Percentiles rank a stretch among this genome's conserved stretches.
These are phyloP conservation scores for Dromiciops gliroides DNA, from an alignment of 2,113 vertebrate species.

Conservation along the genomic window DNA sequence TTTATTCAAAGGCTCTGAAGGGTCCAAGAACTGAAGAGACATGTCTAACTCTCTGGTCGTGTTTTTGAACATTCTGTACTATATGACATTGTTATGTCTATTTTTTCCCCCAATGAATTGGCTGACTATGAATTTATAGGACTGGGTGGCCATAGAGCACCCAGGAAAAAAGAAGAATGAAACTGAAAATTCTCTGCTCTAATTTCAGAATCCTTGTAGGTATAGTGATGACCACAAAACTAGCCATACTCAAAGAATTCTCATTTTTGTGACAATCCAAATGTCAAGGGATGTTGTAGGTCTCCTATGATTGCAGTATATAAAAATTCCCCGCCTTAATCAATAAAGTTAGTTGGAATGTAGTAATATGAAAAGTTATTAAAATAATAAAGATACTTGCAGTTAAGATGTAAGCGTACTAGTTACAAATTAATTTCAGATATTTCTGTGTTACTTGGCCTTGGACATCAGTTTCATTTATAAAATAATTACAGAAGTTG, in stretches of 20 bases:
- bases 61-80: too few relatives aligned
- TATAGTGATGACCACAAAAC: constrained; percentile 50
- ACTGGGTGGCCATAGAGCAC: too few relatives aligned
- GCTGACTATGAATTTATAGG: too few relatives aligned
- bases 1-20: too few relatives aligned
- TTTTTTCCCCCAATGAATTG: too few relatives aligned
- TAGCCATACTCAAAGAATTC: constrained; percentile 33
- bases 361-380: neutral
- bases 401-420: neutral
- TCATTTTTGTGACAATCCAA: constrained; percentile 58
- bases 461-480: constrained; percentile 19
- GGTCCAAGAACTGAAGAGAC: too few relatives aligned
- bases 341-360: neutral
- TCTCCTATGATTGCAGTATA: constrained; percentile 62
- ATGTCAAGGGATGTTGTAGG: constrained; percentile 67
- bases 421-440: neutral
- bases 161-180: too few relatives aligned
- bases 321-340: neutral
- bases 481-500: too few relatives aligned
- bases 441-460: neutral
- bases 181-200: constrained; percentile 25
- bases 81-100: too few relatives aligned
- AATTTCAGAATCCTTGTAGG: constrained; percentile 74
- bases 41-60: too few relatives aligned
- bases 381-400: neutral